Conservation (phyloP, 2,888 invertebrate species). For the Tenthredo scrophulariae region DNA sequence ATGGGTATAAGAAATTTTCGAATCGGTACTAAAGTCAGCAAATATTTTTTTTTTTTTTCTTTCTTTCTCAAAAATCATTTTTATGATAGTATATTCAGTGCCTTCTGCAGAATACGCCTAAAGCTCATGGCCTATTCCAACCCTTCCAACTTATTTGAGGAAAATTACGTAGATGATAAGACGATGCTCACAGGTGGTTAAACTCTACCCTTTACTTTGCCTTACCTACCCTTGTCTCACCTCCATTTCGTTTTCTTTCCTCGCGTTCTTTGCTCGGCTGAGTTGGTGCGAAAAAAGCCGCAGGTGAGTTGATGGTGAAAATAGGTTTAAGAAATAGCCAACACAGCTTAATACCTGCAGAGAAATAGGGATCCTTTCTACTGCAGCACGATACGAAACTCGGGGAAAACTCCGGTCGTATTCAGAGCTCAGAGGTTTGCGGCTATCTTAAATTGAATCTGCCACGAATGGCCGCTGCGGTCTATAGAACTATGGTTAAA, state of each 20-base stretch:
- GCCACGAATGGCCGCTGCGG: constrained; percentile 65
- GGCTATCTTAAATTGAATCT: constrained; percentile 74
- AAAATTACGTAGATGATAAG: not conserved
- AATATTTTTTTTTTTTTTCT: not conserved
- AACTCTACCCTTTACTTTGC: not conserved
- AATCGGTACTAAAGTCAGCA: constrained; percentile 9
- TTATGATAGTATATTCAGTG: not conserved
- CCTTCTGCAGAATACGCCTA: not conserved
- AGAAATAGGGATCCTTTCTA: not conserved
- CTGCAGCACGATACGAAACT: not conserved
- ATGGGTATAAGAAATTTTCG: not conserved
- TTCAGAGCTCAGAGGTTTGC: constrained; percentile 67
- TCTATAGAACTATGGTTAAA: constrained; percentile 17
- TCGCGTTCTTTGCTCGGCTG: not conserved
- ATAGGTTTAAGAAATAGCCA: not conserved
- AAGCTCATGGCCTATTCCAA: constrained; percentile 1
- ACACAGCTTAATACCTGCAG: not conserved
- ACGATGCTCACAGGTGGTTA: constrained; percentile 39
- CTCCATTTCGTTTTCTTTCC: not conserved
- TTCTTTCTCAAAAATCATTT: not conserved
- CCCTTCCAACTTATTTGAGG: constrained; percentile 30
- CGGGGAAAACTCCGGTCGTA: constrained; percentile 48
- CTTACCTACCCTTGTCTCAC: not conserved
- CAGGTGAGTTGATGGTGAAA: constrained; percentile 9
- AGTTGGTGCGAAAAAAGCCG: not conserved